Evolutionary conservation across 2,888 invertebrate species (phyloP).

Genomic region (Dastarcus helophoroides): DNA sequence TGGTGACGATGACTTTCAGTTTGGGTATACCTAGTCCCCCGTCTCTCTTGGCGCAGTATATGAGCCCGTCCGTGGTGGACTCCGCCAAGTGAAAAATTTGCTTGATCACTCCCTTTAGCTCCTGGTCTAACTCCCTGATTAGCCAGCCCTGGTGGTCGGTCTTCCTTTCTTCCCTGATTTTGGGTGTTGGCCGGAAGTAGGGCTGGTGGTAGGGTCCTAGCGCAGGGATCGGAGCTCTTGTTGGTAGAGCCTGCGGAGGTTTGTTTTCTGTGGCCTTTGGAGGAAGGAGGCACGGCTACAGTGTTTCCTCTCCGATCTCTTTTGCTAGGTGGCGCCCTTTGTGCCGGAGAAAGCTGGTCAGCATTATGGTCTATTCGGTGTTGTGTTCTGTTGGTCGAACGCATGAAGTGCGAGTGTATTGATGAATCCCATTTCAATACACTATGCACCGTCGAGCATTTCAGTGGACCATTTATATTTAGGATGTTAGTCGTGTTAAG

Average conservation of each 20-base stretch:
- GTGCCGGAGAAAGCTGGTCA: too few species aligned
- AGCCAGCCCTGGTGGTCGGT: too few species aligned
- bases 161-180: too few species aligned
- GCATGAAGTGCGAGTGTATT: not conserved
- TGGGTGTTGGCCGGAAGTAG: too few species aligned
- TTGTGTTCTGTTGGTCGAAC: not conserved
- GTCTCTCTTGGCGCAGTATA: slow-evolving; percentile 23
- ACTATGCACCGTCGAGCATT: not conserved
- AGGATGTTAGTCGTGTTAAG: not conserved
- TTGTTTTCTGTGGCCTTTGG: too few species aligned
- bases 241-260: too few species aligned
- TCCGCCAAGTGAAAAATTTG: slow-evolving; percentile 23
- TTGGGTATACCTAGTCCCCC: slow-evolving; percentile 26
- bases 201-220: too few species aligned
- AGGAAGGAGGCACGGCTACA: too few species aligned
- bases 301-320: too few species aligned
- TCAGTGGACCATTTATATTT: not conserved
- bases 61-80: slow-evolving; percentile 16
- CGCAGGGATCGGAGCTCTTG: too few species aligned
- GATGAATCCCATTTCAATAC: not conserved
- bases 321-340: too few species aligned
- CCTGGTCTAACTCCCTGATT: slow-evolving; percentile 19
- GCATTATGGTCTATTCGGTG: too few species aligned
- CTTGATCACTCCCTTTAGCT: slow-evolving; percentile 19
- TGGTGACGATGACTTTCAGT: slow-evolving; percentile 16